A percentile compares a stretch with the other conserved stretches of the same genome.
Conservation (phyloP, 2,797 vertebrate genomes). For the Dermochelys coriacea region DNA sequence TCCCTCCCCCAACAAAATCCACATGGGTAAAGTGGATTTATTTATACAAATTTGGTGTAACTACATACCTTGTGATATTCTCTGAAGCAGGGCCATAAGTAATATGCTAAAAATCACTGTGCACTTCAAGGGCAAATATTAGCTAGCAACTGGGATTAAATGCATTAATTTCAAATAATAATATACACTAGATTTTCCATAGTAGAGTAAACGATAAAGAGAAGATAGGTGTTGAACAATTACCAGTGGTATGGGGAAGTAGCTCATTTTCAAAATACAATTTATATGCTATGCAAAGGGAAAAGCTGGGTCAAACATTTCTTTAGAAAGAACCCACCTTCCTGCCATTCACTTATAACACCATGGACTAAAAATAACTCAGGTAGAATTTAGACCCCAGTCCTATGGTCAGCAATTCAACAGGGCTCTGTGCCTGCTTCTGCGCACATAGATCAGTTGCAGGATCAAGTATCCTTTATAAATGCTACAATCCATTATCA, state of each 20-base stretch:
- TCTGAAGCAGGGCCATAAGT: not conserved
- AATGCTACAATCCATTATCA: not conserved
- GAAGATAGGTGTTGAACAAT: not conserved
- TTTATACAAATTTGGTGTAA: not conserved
- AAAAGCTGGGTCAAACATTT: not conserved
- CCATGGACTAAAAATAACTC: not conserved
- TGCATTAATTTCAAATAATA: constrained; percentile 19
- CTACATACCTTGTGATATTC: not conserved
- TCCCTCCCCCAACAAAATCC: not conserved
- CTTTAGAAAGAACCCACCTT: not conserved
- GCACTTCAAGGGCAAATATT: constrained; percentile 14
- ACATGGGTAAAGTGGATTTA: not conserved
- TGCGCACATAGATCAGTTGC: not conserved
- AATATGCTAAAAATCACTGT: not conserved
- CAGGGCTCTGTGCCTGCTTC: not conserved
- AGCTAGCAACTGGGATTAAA: not conserved
- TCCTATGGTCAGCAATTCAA: not conserved
- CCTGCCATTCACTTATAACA: not conserved
- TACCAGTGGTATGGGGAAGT: not conserved
- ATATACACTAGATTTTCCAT: not conserved
- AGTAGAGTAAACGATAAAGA: not conserved
- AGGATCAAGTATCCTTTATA: not conserved
- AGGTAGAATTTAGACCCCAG: not conserved
- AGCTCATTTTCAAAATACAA: not conserved
- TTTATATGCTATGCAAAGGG: constrained; percentile 1